These are phyloP conservation scores for Lagopus leucura DNA, from an alignment of 2,113 vertebrate genomes.

Conservation along the genomic window DNA sequence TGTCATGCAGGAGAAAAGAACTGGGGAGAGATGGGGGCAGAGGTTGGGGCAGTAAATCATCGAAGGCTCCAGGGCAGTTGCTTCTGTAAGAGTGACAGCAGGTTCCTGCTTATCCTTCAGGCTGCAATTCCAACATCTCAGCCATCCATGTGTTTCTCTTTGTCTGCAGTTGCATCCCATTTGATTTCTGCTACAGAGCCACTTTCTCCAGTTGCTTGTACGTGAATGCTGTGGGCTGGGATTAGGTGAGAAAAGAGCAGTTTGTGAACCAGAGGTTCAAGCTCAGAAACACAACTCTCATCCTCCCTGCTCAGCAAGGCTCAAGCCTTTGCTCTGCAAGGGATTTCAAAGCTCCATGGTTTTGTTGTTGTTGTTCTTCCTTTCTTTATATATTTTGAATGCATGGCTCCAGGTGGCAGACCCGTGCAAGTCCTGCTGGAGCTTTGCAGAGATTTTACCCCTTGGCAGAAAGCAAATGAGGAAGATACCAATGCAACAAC, in stretches of 20 bases:
- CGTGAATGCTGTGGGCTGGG: not conserved
- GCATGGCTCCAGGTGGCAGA: not conserved
- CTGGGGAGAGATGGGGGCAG: not conserved
- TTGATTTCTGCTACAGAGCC: not conserved
- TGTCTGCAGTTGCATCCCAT: not conserved
- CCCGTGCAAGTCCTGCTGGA: fast-evolving
- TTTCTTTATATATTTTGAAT: not conserved
- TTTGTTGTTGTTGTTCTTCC: not conserved
- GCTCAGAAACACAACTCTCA: not conserved
- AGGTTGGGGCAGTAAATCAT: not conserved
- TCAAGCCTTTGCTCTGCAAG: not conserved
- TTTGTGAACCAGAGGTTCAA: not conserved
- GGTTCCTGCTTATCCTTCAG: not conserved
- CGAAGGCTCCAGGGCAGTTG: not conserved
- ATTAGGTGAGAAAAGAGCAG: not conserved
- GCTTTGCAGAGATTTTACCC: not conserved
- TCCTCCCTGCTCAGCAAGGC: not conserved
- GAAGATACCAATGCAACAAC: not conserved
- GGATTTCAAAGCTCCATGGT: not conserved
- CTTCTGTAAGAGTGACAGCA: not conserved
- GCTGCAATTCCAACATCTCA: not conserved
- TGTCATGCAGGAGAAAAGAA: not conserved
- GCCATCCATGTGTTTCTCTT: not conserved
- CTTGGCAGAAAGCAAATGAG: not conserved
- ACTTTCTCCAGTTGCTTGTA: not conserved